Evolutionary conservation across 2,888 invertebrate species (phyloP).

Genomic region (Lasioglossum malachurum): DNA sequence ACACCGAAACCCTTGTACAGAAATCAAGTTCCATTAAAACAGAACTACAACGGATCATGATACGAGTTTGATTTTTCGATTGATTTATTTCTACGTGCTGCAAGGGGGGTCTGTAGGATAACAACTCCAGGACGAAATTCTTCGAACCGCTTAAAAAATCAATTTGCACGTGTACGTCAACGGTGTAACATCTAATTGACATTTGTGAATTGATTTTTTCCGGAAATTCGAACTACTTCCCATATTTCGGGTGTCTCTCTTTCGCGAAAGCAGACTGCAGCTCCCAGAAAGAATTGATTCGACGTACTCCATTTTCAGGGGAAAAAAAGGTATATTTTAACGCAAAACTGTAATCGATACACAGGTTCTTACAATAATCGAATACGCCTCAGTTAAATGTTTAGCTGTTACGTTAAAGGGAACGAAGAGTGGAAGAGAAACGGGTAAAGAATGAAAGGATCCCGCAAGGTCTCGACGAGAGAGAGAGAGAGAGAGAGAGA

Average conservation of each 20-base stretch:
- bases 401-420: conserved; percentile 14
- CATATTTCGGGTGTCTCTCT: background rate
- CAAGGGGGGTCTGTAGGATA: background rate
- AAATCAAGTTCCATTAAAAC: no score
- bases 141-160: background rate
- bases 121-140: background rate
- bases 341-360: conserved; percentile 40
- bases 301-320: background rate
- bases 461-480: background rate
- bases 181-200: background rate
- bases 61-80: background rate
- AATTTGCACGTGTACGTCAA: background rate
- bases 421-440: background rate
- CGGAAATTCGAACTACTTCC: background rate
- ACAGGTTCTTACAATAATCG: conserved; percentile 37
- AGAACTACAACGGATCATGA: background rate
- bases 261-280: background rate
- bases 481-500: background rate
- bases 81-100: background rate
- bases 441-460: conserved; percentile 4
- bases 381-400: conserved; percentile 34
- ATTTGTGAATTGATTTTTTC: background rate
- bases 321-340: conserved; percentile 50
- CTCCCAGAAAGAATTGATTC: conserved; percentile 7
- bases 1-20: no score